Evolutionary conservation across 1,140 invertebrate species (phyloP), one percentile per base, ranked within the genome.

Genomic region (Eciton burchellii): DNA sequence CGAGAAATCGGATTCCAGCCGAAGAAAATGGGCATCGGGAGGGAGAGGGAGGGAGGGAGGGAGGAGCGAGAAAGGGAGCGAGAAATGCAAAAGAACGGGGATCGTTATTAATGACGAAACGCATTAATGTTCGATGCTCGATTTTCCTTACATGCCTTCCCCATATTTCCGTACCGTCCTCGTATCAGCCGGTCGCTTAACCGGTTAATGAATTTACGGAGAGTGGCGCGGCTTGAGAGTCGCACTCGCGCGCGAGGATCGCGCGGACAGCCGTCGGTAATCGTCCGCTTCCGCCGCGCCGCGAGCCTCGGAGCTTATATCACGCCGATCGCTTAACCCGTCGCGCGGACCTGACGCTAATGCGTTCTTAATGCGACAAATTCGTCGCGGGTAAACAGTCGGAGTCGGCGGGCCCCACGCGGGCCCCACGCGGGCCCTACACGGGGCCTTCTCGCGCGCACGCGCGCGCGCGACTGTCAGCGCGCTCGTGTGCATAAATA

Each of bases 281-380:
- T 74, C 63, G 24, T 21, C 43, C 59, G 29, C 11, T 82, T 62
- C 45, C 43, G 14, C 47, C 24, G 74, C 62, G 14, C 56, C 65
- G 29, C 26, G 68, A 54, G 21, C 82, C 81, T 77, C 84, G 52
- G 71, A 81, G 66, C 70, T 81, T 85, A 76, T 89, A 91, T 91
- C 88, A 88, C 90, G 90, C 90, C 86, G 87, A 91, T 91, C 91
- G 85, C 62, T 91, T 91, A 90, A 90, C 84, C 57, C 88, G 81
- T 29, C n/a, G n/a, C 83, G 77, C 84, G 85, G 84, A 89, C 89
- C 88, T 89, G 90, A 92, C 92, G 87, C 88, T 92, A 92, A 92
- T 92, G 89, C 88, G 88, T 91, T 90, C 88, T 91, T 92, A 90
- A 92, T 90, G 91, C 89, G 87, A 90, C 88, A 88, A 89, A 89